phyloP scores from a whole-genome alignment of 1,140 invertebrate genomes.

The Aphelinus certus region DNA sequence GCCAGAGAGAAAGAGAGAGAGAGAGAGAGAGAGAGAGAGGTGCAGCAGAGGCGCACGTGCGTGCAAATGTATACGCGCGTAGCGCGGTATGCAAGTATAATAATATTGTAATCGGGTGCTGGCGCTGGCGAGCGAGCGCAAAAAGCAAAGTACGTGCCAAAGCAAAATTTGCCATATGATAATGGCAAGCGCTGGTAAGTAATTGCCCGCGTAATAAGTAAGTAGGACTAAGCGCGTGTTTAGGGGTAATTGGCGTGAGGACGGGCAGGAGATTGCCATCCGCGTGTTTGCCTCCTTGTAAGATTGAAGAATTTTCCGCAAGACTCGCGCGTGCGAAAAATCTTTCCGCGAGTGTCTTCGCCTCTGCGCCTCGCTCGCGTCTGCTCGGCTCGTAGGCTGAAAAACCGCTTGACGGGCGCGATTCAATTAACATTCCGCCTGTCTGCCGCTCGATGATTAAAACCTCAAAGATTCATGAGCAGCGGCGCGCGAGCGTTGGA shows the following conservation, averaged over 20 bases:
- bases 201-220: neutral
- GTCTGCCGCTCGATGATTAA: neutral
- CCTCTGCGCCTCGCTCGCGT: neutral
- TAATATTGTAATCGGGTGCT: too few species aligned
- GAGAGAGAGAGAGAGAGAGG: neutral
- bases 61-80: neutral
- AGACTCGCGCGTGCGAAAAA: neutral
- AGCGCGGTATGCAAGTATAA: neutral
- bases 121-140: neutral
- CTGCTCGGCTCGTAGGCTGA: too few species aligned
- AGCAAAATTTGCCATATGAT: conserved; percentile 22
- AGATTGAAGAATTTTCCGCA: conserved; percentile 17
- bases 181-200: conserved; percentile 4
- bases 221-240: neutral
- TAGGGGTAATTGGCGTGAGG: conserved; percentile 12
- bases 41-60: neutral
- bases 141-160: conserved; percentile 23
- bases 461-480: too few species aligned
- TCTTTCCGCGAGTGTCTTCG: neutral
- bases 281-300: neutral
- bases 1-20: neutral
- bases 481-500: too few species aligned
- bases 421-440: conserved; percentile 2
- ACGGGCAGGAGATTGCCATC: conserved; percentile 10
- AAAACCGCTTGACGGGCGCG: neutral